phyloP scores from a whole-genome alignment of 2,888 invertebrate species.

The Priapulus caudatus region DNA sequence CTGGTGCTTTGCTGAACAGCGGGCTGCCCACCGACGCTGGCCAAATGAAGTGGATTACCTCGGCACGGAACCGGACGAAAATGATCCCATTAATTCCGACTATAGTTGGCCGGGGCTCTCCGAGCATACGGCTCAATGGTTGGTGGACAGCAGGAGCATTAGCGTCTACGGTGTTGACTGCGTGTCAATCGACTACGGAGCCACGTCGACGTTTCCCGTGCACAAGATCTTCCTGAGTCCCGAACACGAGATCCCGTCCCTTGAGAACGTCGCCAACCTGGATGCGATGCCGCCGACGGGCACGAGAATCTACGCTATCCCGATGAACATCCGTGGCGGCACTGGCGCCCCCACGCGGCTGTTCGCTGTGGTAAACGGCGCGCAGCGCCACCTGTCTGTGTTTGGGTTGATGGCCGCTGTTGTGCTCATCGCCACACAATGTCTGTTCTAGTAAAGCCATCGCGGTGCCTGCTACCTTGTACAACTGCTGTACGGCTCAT shows the following conservation, averaged over 20 bases:
- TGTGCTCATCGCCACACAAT: no score
- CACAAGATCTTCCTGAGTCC: constrained; percentile 47
- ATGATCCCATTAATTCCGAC: constrained; percentile 9
- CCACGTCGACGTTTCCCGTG: constrained; percentile 39
- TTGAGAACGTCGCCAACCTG: constrained; percentile 50
- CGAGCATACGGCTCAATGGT: constrained; percentile 49
- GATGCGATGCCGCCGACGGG: constrained; percentile 28
- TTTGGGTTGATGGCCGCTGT: no score
- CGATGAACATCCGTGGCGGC: constrained; percentile 49
- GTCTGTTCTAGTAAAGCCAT: no score
- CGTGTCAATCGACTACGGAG: constrained; percentile 50
- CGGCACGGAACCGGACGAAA: constrained; percentile 14
- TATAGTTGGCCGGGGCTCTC: no score
- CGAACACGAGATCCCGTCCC: constrained; percentile 40
- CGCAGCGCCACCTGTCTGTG: no score
- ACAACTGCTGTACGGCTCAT: no score
- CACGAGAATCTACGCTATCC: constrained; percentile 42
- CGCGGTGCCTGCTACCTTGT: no score
- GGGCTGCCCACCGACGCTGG: constrained; percentile 37
- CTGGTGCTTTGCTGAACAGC: constrained; percentile 40
- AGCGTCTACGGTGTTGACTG: constrained; percentile 54
- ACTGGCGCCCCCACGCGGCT: constrained; percentile 52
- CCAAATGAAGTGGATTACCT: constrained; percentile 26
- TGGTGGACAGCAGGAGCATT: constrained; percentile 46
- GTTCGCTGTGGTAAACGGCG: no score